phyloP scores from a whole-genome alignment of 2,888 invertebrate genomes.

The Lingula anatina region DNA sequence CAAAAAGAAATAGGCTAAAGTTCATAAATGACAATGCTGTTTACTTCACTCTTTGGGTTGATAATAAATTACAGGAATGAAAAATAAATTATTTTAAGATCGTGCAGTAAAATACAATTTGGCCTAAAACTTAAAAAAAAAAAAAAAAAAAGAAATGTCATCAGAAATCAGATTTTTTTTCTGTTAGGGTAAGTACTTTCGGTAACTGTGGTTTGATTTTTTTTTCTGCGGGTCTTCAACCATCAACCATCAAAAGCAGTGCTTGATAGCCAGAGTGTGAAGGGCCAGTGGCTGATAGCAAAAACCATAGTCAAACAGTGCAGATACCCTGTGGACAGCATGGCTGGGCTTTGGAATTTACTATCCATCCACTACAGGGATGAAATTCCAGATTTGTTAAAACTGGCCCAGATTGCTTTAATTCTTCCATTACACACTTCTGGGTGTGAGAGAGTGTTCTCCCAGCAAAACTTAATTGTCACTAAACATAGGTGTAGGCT shows the following conservation, averaged over 20 bases:
- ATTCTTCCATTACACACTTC: slow-evolving; percentile 7
- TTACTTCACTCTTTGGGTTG: too few relatives aligned
- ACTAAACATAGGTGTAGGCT: too few relatives aligned
- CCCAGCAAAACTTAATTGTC: slow-evolving; percentile 7
- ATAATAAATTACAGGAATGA: too few relatives aligned
- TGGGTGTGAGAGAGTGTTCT: slow-evolving; percentile 6
- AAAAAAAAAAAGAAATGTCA: too few relatives aligned
- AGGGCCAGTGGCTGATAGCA: neutral
- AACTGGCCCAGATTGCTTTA: slow-evolving; percentile 1
- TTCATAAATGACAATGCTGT: too few relatives aligned
- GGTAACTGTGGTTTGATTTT: too few relatives aligned
- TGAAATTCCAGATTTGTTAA: neutral
- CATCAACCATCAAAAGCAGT: neutral
- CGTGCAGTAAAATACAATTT: too few relatives aligned
- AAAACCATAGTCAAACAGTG: slow-evolving; percentile 2
- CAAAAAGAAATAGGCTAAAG: too few relatives aligned
- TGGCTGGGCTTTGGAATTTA: slow-evolving; percentile 1
- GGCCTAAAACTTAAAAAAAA: too few relatives aligned
- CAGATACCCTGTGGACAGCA: slow-evolving; percentile 4
- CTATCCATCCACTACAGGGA: slow-evolving; percentile 2
- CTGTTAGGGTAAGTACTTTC: too few relatives aligned
- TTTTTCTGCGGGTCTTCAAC: slow-evolving; percentile 2
- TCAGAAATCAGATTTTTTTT: too few relatives aligned
- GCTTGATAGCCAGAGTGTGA: neutral
- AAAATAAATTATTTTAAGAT: too few relatives aligned